Conservation (phyloP, 2,797 vertebrate genomes). For the Crax fasciolata region DNA sequence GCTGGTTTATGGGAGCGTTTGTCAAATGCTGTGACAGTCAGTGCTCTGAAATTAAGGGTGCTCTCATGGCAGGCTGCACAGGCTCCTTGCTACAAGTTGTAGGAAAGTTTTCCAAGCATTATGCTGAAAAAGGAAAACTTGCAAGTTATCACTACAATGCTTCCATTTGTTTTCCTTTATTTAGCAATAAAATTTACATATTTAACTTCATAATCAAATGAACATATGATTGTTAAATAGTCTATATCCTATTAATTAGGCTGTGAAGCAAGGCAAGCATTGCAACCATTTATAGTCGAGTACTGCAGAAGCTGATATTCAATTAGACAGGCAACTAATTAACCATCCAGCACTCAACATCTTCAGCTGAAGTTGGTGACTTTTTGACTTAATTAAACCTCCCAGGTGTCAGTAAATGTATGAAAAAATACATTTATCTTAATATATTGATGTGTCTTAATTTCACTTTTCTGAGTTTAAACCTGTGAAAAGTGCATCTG, state of each 20-base stretch:
- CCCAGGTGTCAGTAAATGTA: constrained; percentile 65
- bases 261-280: constrained; percentile 60
- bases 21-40: constrained; percentile 48
- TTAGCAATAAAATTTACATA: constrained; percentile 32
- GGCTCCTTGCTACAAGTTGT: neutral
- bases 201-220: constrained; percentile 63
- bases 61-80: neutral
- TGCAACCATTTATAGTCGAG: constrained; percentile 58
- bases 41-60: constrained; percentile 43
- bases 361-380: constrained; percentile 75
- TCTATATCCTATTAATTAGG: constrained; percentile 76
- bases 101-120: neutral
- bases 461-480: constrained; percentile 43
- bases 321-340: constrained; percentile 79
- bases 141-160: neutral
- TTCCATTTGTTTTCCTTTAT: neutral
- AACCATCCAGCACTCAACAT: constrained; percentile 75
- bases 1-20: constrained; percentile 51
- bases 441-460: constrained; percentile 39
- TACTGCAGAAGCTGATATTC: constrained; percentile 76
- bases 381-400: constrained; percentile 80
- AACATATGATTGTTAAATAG: constrained; percentile 61
- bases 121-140: neutral
- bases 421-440: constrained; percentile 41
- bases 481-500: neutral